These are phyloP conservation scores for Abrostola triplasia DNA, from an alignment of 2,888 invertebrate species.

Conservation along the genomic window DNA sequence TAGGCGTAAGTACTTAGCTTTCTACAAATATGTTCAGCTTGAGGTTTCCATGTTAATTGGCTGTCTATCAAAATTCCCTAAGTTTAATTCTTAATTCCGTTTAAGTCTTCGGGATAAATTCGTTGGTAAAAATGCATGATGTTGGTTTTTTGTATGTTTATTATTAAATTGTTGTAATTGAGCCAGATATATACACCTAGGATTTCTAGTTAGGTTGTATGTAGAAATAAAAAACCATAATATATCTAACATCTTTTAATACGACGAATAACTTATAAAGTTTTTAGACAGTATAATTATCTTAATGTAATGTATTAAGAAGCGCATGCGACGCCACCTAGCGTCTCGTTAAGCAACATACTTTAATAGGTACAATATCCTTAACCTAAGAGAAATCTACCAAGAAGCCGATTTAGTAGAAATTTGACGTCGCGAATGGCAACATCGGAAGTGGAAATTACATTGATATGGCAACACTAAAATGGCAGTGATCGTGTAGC, in stretches of 20 bases:
- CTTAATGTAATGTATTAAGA: constrained; percentile 64
- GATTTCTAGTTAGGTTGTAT: no score
- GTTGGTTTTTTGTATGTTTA: no score
- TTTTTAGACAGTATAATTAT: constrained; percentile 62
- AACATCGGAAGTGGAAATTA: constrained; percentile 16
- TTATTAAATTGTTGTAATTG: no score
- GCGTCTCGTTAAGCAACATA: constrained; percentile 69
- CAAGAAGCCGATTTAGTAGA: constrained; percentile 52
- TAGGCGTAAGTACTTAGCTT: no score
- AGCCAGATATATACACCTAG: no score
- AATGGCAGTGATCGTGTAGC: constrained; percentile 53
- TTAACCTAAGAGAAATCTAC: constrained; percentile 71
- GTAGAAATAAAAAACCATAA: constrained; percentile 4
- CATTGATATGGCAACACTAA: constrained; percentile 53
- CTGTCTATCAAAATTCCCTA: no score
- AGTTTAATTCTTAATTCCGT: no score
- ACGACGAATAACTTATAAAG: constrained; percentile 79
- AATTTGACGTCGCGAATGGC: constrained; percentile 21
- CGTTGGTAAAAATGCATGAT: no score
- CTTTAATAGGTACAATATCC: constrained; percentile 61
- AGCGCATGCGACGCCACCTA: constrained; percentile 75
- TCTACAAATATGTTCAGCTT: no score
- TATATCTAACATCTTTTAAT: constrained; percentile 84
- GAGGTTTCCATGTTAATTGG: no score
- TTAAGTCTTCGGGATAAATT: no score